Conservation (phyloP, 2,113 vertebrate genomes). For the Chaetorhynchus papuensis region DNA sequence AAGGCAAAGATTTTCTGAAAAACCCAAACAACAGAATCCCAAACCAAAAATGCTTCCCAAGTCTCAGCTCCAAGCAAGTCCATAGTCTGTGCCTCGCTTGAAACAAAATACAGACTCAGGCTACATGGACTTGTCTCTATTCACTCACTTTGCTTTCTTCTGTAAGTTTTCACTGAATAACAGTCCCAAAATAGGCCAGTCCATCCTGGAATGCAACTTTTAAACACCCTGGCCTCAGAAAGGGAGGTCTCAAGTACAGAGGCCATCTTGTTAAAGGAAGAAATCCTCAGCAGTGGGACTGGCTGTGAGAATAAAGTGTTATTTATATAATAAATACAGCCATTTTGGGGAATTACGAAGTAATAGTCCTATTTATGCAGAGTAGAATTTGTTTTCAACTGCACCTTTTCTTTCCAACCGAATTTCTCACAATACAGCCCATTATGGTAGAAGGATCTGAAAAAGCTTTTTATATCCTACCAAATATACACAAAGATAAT, state of each 20-base stretch:
- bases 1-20: neutral
- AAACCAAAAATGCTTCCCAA: neutral
- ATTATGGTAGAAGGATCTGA: constrained; percentile 8
- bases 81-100: neutral
- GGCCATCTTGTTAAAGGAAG: neutral
- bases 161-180: constrained; percentile 43
- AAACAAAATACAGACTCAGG: neutral
- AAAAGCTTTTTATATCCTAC: constrained; percentile 32
- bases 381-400: constrained; percentile 27
- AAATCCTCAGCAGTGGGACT: neutral
- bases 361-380: neutral
- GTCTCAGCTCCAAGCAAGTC: neutral
- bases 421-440: constrained; percentile 17
- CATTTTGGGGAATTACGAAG: neutral
- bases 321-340: constrained; percentile 17
- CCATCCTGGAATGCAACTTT: constrained; percentile 55
- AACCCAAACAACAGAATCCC: neutral
- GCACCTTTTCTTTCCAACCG: constrained; percentile 7
- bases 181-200: constrained; percentile 55
- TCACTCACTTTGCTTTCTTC: neutral
- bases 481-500: constrained; percentile 36
- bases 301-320: neutral
- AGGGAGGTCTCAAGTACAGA: neutral
- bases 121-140: neutral
- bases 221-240: constrained; percentile 26